These are phyloP conservation scores for Eulemur mongoz DNA, from an alignment of 2,797 vertebrate genomes.

Conservation along the genomic window DNA sequence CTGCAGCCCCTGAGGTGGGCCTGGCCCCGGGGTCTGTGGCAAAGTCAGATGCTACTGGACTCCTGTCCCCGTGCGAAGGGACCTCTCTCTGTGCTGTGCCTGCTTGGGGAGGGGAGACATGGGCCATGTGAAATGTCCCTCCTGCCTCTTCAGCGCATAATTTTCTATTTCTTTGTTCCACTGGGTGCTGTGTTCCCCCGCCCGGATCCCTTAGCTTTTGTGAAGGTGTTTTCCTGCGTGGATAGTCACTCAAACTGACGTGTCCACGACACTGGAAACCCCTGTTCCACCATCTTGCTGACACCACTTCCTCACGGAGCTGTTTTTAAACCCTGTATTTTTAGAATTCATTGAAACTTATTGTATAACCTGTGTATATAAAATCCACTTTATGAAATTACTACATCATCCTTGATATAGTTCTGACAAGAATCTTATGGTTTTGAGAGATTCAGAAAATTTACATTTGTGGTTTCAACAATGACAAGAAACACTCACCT, in stretches of 20 bases:
- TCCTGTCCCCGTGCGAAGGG: not conserved
- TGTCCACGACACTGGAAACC: not conserved
- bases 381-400: not conserved
- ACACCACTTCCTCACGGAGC: not conserved
- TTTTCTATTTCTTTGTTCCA: not conserved
- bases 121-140: not conserved
- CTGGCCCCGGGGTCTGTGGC: not conserved
- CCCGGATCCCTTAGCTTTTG: not conserved
- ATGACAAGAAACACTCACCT: not conserved
- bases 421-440: not conserved
- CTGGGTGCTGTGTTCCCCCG: not conserved
- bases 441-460: not conserved
- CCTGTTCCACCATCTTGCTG: not conserved
- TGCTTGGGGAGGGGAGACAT: not conserved
- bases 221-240: not conserved
- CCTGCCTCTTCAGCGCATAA: not conserved
- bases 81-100: not conserved
- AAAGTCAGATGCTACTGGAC: not conserved
- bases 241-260: rapidly evolving
- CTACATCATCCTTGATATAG: not conserved
- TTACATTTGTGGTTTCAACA: not conserved
- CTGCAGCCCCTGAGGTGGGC: not conserved
- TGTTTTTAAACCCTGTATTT: not conserved
- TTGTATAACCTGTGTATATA: not conserved
- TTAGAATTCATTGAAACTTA: not conserved